Conservation (phyloP, 2,113 vertebrate genomes). For the Hyla sarda region DNA sequence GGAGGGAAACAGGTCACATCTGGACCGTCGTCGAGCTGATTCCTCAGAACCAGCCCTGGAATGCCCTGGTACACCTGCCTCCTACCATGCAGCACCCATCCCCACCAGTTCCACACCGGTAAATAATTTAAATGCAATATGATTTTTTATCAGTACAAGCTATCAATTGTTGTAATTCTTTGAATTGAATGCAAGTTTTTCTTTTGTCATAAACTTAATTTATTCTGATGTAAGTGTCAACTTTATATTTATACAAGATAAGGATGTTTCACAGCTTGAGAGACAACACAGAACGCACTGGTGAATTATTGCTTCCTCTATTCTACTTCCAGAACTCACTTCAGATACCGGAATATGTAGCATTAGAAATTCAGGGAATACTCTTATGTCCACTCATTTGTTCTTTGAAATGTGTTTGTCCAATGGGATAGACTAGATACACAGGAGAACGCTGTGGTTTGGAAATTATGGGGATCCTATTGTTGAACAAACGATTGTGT, state of each 20-base stretch:
- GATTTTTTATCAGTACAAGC: too few relatives aligned
- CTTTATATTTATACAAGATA: background rate
- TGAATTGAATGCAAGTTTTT: background rate
- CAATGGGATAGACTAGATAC: background rate
- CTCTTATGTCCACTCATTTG: background rate
- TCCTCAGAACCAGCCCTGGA: too few relatives aligned
- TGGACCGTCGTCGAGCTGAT: too few relatives aligned
- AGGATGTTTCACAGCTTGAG: background rate
- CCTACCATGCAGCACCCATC: too few relatives aligned
- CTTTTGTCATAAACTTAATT: background rate
- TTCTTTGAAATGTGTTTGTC: background rate
- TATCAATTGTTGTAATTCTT: too few relatives aligned
- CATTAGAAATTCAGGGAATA: background rate
- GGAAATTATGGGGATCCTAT: conserved; percentile 35
- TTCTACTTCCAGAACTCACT: background rate
- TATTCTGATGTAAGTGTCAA: background rate
- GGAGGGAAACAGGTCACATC: too few relatives aligned
- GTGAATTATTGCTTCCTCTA: background rate
- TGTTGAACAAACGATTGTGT: conserved; percentile 39
- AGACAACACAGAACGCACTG: background rate
- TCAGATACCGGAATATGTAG: background rate
- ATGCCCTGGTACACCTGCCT: too few relatives aligned
- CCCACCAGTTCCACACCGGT: too few relatives aligned
- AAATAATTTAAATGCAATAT: too few relatives aligned
- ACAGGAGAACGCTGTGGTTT: conserved; percentile 13